Evolutionary conservation across 2,113 vertebrate species (phyloP).

Genomic region (Lophochroa leadbeateri): DNA sequence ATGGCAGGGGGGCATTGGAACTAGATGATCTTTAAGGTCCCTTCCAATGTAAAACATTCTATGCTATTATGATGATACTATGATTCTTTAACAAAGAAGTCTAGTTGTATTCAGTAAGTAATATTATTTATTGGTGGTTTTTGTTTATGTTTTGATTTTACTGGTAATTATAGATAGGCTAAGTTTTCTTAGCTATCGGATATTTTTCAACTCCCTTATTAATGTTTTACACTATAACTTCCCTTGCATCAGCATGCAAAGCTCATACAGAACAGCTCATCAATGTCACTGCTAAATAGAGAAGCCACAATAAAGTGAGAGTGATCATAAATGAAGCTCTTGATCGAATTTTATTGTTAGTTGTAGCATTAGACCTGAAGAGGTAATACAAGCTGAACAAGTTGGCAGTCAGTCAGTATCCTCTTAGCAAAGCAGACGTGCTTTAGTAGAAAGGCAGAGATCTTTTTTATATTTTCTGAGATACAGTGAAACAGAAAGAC

Average conservation of each 20-base stretch:
- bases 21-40: neutral
- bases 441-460: neutral
- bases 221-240: neutral
- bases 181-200: neutral
- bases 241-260: neutral
- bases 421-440: neutral
- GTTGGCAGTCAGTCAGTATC: neutral
- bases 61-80: neutral
- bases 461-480: neutral
- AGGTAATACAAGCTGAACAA: neutral
- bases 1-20: neutral
- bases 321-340: neutral
- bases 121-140: neutral
- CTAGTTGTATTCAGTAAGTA: neutral
- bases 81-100: neutral
- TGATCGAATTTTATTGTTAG: neutral
- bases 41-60: neutral
- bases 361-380: neutral
- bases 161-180: neutral
- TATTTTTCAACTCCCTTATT: neutral
- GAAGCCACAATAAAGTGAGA: neutral
- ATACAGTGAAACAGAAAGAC: neutral
- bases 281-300: neutral
- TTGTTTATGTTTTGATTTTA: neutral
- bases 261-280: neutral